Percentiles rank a stretch among this genome's conserved stretches.
Conservation (phyloP, 2,888 invertebrate species). For the Caenorhabditis sp. region DNA sequence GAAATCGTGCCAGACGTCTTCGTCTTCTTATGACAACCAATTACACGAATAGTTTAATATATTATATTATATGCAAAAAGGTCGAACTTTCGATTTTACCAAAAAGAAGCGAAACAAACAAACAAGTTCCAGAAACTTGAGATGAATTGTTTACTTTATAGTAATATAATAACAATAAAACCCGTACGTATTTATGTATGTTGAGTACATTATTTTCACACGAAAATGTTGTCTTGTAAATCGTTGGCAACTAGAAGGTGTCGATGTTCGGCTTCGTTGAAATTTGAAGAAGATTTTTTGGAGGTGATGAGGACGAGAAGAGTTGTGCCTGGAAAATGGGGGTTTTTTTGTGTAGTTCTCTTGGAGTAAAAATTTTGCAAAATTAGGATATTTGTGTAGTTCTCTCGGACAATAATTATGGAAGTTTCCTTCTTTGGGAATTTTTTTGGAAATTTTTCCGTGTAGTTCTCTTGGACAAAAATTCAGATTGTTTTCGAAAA, state of each 20-base stretch:
- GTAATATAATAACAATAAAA: slow-evolving; percentile 1
- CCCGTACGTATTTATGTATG: neutral
- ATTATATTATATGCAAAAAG: neutral
- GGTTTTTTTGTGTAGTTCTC: too few relatives aligned
- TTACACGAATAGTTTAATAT: neutral
- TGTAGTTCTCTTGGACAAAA: too few relatives aligned
- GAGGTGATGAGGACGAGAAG: slow-evolving; percentile 19
- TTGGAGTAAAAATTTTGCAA: too few relatives aligned
- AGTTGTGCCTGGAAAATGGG: slow-evolving; percentile 16
- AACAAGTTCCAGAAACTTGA: neutral
- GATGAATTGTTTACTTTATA: neutral
- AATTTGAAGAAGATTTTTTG: neutral
- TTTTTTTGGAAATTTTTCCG: too few relatives aligned
- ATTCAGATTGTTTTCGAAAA: too few relatives aligned
- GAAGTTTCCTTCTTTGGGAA: too few relatives aligned
- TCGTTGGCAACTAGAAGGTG: slow-evolving; percentile 32
- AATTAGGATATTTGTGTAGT: too few relatives aligned
- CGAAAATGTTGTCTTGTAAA: slow-evolving; percentile 39
- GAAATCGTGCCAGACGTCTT: too few relatives aligned
- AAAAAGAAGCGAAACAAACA: neutral
- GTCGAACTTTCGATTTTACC: neutral
- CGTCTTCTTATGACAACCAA: neutral
- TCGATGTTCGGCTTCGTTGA: slow-evolving; percentile 26
- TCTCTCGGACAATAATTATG: too few relatives aligned
- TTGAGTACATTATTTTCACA: slow-evolving; percentile 26